Evolutionary conservation across 2,888 invertebrate genomes (phyloP).

Genomic region (Drosophila borealis): DNA sequence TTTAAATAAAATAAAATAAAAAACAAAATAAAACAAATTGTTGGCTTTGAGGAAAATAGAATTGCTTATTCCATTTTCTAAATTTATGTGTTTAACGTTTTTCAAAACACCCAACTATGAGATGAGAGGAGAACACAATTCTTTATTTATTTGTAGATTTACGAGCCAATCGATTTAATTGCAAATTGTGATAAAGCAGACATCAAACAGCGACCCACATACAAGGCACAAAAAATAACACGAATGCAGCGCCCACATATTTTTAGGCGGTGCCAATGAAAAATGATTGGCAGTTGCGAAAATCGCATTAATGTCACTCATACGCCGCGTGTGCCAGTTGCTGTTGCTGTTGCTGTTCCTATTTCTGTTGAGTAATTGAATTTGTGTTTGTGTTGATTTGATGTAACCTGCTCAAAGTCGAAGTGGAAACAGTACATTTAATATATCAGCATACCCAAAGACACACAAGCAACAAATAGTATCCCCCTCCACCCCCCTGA

Average conservation of each 20-base stretch:
- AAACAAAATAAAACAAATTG: neutral
- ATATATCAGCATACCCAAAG: constrained; percentile 39
- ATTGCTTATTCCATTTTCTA: too few species aligned
- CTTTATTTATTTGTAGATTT: constrained; percentile 61
- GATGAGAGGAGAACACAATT: constrained; percentile 24
- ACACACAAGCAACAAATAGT: constrained; percentile 22
- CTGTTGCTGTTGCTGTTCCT: constrained; percentile 3
- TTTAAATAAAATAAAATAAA: neutral
- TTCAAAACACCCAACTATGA: neutral
- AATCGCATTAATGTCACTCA: constrained; percentile 82
- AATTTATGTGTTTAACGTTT: neutral
- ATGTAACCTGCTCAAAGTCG: constrained; percentile 56
- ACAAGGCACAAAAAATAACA: constrained; percentile 30
- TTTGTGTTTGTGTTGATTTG: constrained; percentile 77
- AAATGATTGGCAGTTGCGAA: constrained; percentile 78
- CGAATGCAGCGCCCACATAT: constrained; percentile 3
- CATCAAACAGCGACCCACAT: constrained; percentile 56
- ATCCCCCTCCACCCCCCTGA: neutral
- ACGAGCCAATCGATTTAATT: constrained; percentile 69
- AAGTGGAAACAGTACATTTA: constrained; percentile 47
- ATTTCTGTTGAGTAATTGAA: constrained; percentile 74
- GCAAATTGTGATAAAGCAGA: constrained; percentile 55
- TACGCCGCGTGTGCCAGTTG: constrained; percentile 45
- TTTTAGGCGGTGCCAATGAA: constrained; percentile 43
- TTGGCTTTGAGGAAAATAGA: too few species aligned